phyloP scores from a whole-genome alignment of 1,140 invertebrate genomes.

The Archivesica marissinica region DNA sequence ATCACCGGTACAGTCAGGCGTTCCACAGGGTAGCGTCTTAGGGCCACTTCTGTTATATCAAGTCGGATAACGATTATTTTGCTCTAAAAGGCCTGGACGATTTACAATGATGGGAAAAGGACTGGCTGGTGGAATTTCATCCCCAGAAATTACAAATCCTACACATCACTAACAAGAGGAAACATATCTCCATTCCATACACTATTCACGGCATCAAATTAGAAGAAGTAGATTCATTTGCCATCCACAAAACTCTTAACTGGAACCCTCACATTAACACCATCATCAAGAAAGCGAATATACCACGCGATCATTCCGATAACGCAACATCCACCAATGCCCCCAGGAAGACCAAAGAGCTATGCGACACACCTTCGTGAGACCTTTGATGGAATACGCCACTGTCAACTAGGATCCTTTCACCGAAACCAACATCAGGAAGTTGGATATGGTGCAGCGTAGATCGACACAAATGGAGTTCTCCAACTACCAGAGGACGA shows the following conservation, averaged over 20 bases:
- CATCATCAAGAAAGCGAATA: conserved; percentile 37
- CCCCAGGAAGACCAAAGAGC: too few relatives aligned
- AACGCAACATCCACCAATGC: too few relatives aligned
- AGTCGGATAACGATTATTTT: not conserved
- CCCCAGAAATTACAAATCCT: conserved; percentile 46
- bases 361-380: too few relatives aligned
- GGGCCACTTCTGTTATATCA: conserved; percentile 23
- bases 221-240: conserved; percentile 16
- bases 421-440: too few relatives aligned
- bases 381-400: too few relatives aligned
- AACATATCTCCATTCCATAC: not conserved
- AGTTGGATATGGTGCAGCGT: too few relatives aligned
- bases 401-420: too few relatives aligned
- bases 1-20: conserved; percentile 50
- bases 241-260: conserved; percentile 49
- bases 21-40: conserved; percentile 60
- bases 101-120: conserved; percentile 37
- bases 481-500: too few relatives aligned
- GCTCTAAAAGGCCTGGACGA: conserved; percentile 21
- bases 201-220: conserved; percentile 28
- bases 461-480: too few relatives aligned
- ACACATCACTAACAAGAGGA: conserved; percentile 10
- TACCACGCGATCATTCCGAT: too few relatives aligned
- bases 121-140: conserved; percentile 44
- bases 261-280: conserved; percentile 37